These are phyloP conservation scores for Sialis lutaria DNA, from an alignment of 2,888 invertebrate species.

Conservation along the genomic window DNA sequence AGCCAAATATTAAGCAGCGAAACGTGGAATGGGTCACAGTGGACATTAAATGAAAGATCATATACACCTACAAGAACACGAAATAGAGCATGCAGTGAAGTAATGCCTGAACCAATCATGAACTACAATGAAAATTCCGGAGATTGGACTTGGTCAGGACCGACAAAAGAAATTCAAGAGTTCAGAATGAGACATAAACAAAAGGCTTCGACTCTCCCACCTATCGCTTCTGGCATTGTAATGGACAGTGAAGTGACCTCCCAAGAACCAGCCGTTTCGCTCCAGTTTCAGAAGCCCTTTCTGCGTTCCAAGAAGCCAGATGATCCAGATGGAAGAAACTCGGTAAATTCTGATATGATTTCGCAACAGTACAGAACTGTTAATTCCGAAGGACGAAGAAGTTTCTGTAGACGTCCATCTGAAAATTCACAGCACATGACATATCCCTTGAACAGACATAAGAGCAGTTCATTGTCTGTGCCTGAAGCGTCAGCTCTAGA, in stretches of 20 bases:
- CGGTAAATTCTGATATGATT: constrained; percentile 1
- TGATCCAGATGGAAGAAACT: not conserved
- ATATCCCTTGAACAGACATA: constrained; percentile 15
- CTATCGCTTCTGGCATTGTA: not conserved
- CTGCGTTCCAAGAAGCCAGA: constrained; percentile 10
- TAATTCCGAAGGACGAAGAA: constrained; percentile 6
- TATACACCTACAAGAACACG: constrained; percentile 23
- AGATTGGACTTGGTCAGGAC: constrained; percentile 53
- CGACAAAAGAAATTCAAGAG: constrained; percentile 38
- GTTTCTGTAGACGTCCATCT: constrained; percentile 6
- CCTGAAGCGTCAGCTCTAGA: constrained; percentile 47
- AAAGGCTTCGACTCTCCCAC: not conserved
- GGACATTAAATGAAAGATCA: constrained; percentile 33
- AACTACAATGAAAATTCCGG: constrained; percentile 21
- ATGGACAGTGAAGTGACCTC: not conserved
- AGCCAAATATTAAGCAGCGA: constrained; percentile 58
- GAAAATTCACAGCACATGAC: constrained; percentile 9
- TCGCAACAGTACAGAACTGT: constrained; percentile 6
- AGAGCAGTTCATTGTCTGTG: constrained; percentile 9
- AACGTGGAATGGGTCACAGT: constrained; percentile 26
- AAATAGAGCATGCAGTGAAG: constrained; percentile 42
- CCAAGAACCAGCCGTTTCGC: constrained; percentile 11
- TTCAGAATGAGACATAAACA: constrained; percentile 12
- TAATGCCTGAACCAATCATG: constrained; percentile 20
- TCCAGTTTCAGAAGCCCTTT: constrained; percentile 14